Evolutionary conservation across 53 echinoderm and acorn worm species (phyloP), one percentile per base, ranked within the genome.

Genomic region (Temnopleurus reevesii): DNA sequence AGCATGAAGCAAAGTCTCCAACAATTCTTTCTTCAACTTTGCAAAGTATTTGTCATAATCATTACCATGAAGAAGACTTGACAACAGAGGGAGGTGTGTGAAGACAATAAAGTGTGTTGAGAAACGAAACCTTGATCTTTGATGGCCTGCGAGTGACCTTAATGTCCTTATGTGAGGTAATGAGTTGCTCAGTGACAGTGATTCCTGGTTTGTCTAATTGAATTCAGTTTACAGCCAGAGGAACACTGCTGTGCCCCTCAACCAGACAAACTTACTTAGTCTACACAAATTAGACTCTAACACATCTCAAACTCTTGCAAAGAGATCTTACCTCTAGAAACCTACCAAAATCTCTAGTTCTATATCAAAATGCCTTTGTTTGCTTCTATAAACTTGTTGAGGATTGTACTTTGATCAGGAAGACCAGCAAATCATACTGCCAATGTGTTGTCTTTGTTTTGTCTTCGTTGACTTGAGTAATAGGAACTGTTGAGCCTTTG

Each of bases 161-260:
- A 87, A 65, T 87, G 88, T 87, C 88, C 88, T 87, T 87, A 87
- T 66, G 71, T 87, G 88, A 45, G 71, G 88, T 87, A 87, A 87
- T 87, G 88, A 87, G 88, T 66, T 66, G 88, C 71, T 65, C 88
- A 66, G 31, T 87, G 88, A 66, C 88, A 87, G 88, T 87, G 88
- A 87, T 87, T 87, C 88, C 71, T 66, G 88, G 66, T 66, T 65
- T 87, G 88, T 87, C 88, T 87, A 87, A 87, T 87, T 66, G 86
- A 85, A 85, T 85, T 85, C 86, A 85, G 44, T 85, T 85, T 85
- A 85, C 59, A 85, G 86, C 86, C 86, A 85, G 86, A 60, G 86
- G 61, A 85, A 60, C 86, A 59, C 83, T 83, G 83, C 86, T 85
- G 59, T 59, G 61, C 86, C 86, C 61, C 84, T 84, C 84, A 84